Evolutionary conservation across 1,140 invertebrate species (phyloP), one percentile per base, ranked within the genome.

Genomic region (Drosophila grimshawi): DNA sequence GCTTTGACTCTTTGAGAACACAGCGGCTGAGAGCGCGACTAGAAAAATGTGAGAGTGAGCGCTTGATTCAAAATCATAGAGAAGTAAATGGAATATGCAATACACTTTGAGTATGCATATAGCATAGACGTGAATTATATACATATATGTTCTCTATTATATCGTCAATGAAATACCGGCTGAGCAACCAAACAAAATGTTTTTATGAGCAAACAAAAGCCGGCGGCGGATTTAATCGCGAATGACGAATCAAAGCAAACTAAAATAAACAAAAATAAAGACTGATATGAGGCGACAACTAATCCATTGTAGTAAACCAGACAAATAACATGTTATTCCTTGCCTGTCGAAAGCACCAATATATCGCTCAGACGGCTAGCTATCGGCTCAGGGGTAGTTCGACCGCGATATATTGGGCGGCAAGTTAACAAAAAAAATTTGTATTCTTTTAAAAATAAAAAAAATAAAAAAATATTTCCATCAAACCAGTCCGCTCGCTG

Each of bases 121-220:
- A 19, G 19, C 19, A 19, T 19, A 30, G 2, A 39, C 19, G 11
- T 27, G 11, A 37, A 37, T 55, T 30, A 30, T 30, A 5, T 35
- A 19, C 37, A n/a, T n/a, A n/a, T n/a, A 43, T 43, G 8, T 3
- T 10, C n/a, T 49, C 19, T 11, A 33, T 19, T 27, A 43, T 52
- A 27, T 35, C 4, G 6, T 11, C 46, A 0, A 52, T 19, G 27
- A 30, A 62, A 62, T 62, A 19, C 51, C 27, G 39, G 49, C 41
- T n/a, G 33, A 52, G 30, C n/a, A 46, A 33, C 51, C 35, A 66
- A 66, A n/a, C 33, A 66, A 41, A 64, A 59, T 43, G 10, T 57
- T 43, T 57, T 11, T 48, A 11, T 35, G 29, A 45, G 29, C 39
- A 35, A 33, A 48, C 19, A 32, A 29, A 41, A 52, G 39, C 53